These are phyloP conservation scores for Hypocryptadius cinnamomeus DNA, from an alignment of 2,113 vertebrate species.

Conservation along the genomic window DNA sequence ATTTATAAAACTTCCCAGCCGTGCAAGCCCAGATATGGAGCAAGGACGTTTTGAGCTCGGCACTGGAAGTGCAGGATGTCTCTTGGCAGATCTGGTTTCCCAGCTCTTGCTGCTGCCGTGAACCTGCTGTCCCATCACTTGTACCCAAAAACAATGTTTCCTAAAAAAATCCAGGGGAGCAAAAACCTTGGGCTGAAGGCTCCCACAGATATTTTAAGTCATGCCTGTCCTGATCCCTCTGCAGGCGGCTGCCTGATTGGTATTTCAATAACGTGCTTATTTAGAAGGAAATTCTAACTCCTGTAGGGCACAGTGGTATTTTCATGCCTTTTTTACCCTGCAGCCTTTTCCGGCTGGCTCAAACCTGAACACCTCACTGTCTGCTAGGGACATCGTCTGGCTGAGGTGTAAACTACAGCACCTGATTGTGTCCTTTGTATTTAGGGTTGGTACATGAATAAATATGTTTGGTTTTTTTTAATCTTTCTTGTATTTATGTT, in stretches of 20 bases:
- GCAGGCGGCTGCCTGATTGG: background rate
- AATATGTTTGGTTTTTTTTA: background rate
- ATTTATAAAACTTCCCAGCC: conserved; percentile 37
- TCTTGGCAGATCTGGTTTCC: background rate
- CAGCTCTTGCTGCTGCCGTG: background rate
- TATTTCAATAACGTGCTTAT: conserved; percentile 8
- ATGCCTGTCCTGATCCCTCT: background rate
- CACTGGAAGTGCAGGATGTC: background rate
- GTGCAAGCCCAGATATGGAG: background rate
- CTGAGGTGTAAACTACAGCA: conserved; percentile 21
- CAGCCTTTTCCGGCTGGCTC: background rate
- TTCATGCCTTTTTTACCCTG: background rate
- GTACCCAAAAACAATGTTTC: background rate
- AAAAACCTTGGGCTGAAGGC: background rate
- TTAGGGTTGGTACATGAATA: background rate
- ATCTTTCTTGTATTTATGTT: background rate
- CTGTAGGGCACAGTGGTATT: background rate
- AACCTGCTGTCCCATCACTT: background rate
- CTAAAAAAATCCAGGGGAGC: background rate
- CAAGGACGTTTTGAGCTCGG: background rate
- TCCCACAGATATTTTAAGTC: background rate
- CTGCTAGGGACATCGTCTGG: conserved; percentile 28
- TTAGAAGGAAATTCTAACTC: conserved; percentile 1
- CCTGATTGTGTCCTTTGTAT: background rate
- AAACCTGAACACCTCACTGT: background rate